Percentiles rank a stretch among this genome's conserved stretches.
Evolutionary conservation across 2,797 vertebrate species (phyloP).

Genomic region (Notoglanidium macrostoma): DNA sequence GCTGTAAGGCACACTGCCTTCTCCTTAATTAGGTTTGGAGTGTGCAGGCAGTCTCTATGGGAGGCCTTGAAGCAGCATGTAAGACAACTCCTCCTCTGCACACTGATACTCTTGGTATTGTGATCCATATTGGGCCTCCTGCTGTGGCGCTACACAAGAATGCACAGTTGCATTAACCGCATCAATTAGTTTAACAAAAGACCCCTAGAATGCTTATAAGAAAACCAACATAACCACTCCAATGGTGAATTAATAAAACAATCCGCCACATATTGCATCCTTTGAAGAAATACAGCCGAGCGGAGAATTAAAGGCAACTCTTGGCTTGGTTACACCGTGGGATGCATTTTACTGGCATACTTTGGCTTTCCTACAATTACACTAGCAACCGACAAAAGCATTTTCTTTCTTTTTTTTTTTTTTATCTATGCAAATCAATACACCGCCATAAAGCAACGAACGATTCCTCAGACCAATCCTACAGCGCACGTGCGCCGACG

Average conservation of each 20-base stretch:
- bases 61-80: slow-evolving; percentile 51
- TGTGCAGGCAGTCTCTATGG: slow-evolving; percentile 55
- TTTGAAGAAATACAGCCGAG: neutral
- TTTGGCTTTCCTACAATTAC: neutral
- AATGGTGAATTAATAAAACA: neutral
- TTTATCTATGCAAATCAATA: neutral
- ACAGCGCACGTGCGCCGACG: neutral
- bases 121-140: slow-evolving; percentile 44
- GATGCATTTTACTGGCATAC: neutral
- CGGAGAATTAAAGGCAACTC: neutral
- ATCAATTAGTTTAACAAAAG: slow-evolving; percentile 43
- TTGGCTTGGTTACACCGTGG: neutral
- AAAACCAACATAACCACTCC: slow-evolving; percentile 18
- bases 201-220: neutral
- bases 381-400: neutral
- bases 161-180: slow-evolving; percentile 35
- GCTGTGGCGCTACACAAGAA: slow-evolving; percentile 42
- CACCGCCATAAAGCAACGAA: neutral
- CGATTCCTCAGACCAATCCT: neutral
- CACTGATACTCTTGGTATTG: slow-evolving; percentile 52
- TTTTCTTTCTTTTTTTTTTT: too few species aligned
- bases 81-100: slow-evolving; percentile 51
- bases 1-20: slow-evolving; percentile 56
- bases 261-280: neutral
- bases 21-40: slow-evolving; percentile 61